These are phyloP conservation scores for Buphagus erythrorhynchus DNA, from an alignment of 2,797 vertebrate species.

Conservation along the genomic window DNA sequence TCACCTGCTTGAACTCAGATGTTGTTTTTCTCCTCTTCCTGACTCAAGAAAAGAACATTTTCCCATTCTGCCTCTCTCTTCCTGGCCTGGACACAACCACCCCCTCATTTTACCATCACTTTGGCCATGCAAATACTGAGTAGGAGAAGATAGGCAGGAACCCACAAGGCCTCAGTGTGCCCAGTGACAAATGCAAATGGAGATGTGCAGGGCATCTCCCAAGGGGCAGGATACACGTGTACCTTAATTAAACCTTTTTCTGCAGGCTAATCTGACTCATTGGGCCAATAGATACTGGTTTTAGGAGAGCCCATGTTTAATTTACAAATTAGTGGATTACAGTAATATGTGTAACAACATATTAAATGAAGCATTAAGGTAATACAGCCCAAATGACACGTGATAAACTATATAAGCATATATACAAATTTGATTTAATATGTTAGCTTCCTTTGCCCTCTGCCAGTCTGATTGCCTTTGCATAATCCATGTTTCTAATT, in stretches of 20 bases:
- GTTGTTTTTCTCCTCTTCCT: neutral
- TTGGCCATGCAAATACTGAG: neutral
- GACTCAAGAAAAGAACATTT: neutral
- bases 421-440: constrained; percentile 79
- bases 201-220: neutral
- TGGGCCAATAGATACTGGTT: neutral
- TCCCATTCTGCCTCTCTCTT: neutral
- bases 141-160: neutral
- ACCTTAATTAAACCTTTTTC: constrained; percentile 7
- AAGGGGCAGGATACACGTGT: neutral
- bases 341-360: constrained; percentile 61
- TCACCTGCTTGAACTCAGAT: neutral
- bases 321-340: constrained; percentile 70
- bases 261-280: constrained; percentile 22
- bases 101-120: neutral
- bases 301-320: constrained; percentile 59
- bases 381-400: constrained; percentile 73
- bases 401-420: constrained; percentile 71
- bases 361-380: constrained; percentile 77
- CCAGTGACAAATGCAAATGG: neutral
- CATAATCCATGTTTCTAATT: constrained; percentile 84
- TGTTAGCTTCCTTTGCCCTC: constrained; percentile 74
- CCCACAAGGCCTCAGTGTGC: neutral
- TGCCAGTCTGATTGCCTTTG: constrained; percentile 78
- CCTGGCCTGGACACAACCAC: neutral